Percentiles rank a stretch among this genome's conserved stretches.
Conservation (phyloP, 2,797 vertebrate genomes). For the Hemibagrus guttatus region DNA sequence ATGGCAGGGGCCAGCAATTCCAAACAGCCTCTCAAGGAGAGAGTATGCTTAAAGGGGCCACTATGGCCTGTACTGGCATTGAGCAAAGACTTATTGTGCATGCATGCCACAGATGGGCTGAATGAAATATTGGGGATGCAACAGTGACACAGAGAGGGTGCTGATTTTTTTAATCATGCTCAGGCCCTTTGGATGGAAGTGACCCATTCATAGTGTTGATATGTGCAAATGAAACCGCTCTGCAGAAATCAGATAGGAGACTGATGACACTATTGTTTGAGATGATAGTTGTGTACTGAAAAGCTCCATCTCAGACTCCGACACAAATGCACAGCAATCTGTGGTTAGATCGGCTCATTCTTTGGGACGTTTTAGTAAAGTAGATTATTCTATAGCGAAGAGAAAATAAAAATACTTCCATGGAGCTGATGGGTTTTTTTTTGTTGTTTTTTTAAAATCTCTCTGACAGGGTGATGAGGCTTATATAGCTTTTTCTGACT, state of each 20-base stretch:
- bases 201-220: slow-evolving; percentile 24
- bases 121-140: slow-evolving; percentile 27
- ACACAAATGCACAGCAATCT: slow-evolving; percentile 8
- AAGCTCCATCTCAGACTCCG: slow-evolving; percentile 8
- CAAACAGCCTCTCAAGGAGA: slow-evolving; percentile 73
- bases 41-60: slow-evolving; percentile 67
- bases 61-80: slow-evolving; percentile 51
- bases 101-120: slow-evolving; percentile 26
- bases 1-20: slow-evolving; percentile 71
- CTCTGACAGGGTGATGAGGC: slow-evolving; percentile 26
- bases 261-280: slow-evolving; percentile 18
- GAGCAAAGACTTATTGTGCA: slow-evolving; percentile 28
- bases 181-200: neutral
- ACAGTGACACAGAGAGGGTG: neutral
- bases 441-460: neutral
- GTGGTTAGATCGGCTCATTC: neutral
- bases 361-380: slow-evolving; percentile 2
- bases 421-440: slow-evolving; percentile 9
- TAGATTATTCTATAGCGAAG: neutral
- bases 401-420: slow-evolving; percentile 17
- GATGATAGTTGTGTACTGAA: slow-evolving; percentile 7
- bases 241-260: slow-evolving; percentile 15
- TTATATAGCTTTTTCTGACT: slow-evolving; percentile 3
- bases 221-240: slow-evolving; percentile 25
- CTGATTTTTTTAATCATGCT: slow-evolving; percentile 20